Evolutionary conservation across 2,797 vertebrate genomes (phyloP).

Genomic region (Hafferia zeledoni): DNA sequence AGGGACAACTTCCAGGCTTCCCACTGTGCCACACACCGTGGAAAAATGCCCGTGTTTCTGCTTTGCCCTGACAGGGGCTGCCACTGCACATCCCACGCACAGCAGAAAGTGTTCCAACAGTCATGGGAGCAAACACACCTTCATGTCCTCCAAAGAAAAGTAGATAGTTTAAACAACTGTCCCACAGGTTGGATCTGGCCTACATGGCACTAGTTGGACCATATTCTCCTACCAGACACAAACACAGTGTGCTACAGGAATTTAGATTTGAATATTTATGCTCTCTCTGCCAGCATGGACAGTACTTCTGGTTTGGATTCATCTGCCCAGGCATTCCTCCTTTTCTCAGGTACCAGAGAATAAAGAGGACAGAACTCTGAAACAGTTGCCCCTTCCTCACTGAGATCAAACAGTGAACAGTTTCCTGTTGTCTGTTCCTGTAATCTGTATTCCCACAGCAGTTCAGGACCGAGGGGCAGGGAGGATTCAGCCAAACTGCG

Average conservation of each 20-base stretch:
- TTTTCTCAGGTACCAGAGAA: neutral
- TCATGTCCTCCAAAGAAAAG: neutral
- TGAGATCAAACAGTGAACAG: neutral
- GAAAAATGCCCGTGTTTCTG: neutral
- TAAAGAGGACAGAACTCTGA: neutral
- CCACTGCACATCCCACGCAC: fast-evolving
- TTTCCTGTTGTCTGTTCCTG: neutral
- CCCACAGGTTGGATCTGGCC: neutral
- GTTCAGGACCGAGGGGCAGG: neutral
- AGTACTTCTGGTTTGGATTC: neutral
- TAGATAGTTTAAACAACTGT: neutral
- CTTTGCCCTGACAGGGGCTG: neutral
- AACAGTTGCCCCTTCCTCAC: neutral
- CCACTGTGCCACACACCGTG: neutral
- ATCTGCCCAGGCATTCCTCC: neutral
- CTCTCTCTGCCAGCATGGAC: neutral
- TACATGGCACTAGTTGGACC: neutral
- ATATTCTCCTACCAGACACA: neutral
- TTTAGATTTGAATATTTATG: neutral
- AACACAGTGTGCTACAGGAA: neutral
- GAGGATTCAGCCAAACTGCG: neutral
- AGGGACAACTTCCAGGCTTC: neutral
- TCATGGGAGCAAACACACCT: neutral
- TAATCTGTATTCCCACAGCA: neutral
- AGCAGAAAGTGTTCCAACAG: neutral